Evolutionary conservation across 1,140 invertebrate species (phyloP), one percentile per base, ranked within the genome.

Genomic region (Pseudomyrmex cubaensis): DNA sequence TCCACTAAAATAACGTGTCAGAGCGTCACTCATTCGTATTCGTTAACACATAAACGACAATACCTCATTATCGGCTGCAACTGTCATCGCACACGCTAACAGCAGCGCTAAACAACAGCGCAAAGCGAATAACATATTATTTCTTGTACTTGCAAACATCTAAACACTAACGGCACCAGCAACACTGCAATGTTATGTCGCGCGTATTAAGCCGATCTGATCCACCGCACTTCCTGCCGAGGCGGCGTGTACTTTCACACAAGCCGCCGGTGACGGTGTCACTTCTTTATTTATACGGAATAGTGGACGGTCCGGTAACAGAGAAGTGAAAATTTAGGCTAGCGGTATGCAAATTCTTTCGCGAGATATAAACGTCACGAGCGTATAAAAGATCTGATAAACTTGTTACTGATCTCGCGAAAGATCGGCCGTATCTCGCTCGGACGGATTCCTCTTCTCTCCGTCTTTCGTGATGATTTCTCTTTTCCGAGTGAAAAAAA

Each of bases 261-360:
- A 93, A 91, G 87, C 74, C 90, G 86, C 85, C 82, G 85, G 87
- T 89, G 35, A 88, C 84, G 75, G 84, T 90, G 88, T 87, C 85
- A 92, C 91, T 92, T 93, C 93, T 93, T 93, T 93, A 93, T 93
- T 93, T 93, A 94, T 93, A 92, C 89, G 84, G 87, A 92, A 93
- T 93, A 93, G 89, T 90, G 91, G 91, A 92, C 92, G 64, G 92
- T 90, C 92, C 84, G 82, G 93, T 90, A 83, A 64, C 69, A 80
- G 82, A n/a, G 82, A n/a, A 87, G 90, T 89, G 88, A 92, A 93
- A 93, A 94, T 93, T 94, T 93, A 91, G 91, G 92, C 91, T 92
- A 88, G 70, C 76, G 72, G 85, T 90, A 92, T 92, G 90, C 86
- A 90, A 92, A 93, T 92, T 90, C 35, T 70, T 70, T 15, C 8